phyloP scores from a whole-genome alignment of 1,140 invertebrate species.

The Venustaconcha ellipsiformis region DNA sequence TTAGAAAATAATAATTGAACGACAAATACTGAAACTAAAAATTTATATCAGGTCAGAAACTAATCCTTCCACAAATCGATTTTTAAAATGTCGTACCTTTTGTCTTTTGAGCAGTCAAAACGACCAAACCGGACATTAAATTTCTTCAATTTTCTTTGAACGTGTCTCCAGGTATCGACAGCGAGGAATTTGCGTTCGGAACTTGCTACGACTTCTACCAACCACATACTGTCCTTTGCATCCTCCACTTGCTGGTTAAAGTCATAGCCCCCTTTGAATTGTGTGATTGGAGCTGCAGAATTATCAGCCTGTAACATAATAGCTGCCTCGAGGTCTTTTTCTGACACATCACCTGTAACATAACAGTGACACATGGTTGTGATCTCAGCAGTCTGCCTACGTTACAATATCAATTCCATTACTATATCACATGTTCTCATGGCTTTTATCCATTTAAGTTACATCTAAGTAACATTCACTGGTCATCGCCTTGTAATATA shows the following conservation, averaged over 20 bases:
- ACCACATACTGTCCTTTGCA: constrained; percentile 74
- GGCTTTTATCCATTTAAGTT: no score
- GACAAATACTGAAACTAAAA: no score
- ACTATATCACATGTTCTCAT: no score
- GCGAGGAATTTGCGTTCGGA: constrained; percentile 20
- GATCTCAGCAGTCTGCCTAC: no score
- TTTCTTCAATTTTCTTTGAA: constrained; percentile 67
- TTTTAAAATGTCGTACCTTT: constrained; percentile 54
- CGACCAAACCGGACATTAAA: constrained; percentile 72
- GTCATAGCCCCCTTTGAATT: constrained; percentile 68
- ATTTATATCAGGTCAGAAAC: no score
- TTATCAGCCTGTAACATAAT: constrained; percentile 25
- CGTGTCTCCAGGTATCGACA: constrained; percentile 64
- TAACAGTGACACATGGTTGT: background rate
- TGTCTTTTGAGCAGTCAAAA: constrained; percentile 70
- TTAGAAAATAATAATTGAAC: no score
- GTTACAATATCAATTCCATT: no score
- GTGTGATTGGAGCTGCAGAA: constrained; percentile 53
- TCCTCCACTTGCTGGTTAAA: constrained; percentile 68
- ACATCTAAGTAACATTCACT: no score
- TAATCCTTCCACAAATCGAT: no score
- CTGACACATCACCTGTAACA: constrained; percentile 58
- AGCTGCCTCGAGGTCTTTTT: constrained; percentile 54
- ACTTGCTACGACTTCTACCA: constrained; percentile 68
- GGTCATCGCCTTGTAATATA: no score